Conservation (phyloP, 2,113 vertebrate species). For the Telmatochromis brachygnathus region DNA sequence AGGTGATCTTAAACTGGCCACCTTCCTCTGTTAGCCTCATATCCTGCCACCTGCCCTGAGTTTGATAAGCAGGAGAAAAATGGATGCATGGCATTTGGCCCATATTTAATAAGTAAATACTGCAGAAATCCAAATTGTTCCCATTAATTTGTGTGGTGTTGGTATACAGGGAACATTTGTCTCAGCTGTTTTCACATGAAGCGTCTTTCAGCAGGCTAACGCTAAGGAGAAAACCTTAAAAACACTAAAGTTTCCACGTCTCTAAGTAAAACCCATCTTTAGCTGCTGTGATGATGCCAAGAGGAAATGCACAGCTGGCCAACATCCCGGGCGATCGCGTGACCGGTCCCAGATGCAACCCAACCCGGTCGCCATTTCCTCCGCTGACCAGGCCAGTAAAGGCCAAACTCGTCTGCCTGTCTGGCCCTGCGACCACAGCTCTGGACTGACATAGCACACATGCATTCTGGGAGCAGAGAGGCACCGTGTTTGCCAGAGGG, state of each 20-base stretch:
- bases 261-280: not conserved
- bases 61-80: not conserved
- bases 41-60: not conserved
- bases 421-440: slow-evolving; percentile 52
- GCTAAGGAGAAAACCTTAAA: not conserved
- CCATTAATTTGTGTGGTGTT: not conserved
- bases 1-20: not conserved
- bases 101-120: not conserved
- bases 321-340: not conserved
- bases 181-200: not conserved
- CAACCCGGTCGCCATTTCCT: not conserved
- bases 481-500: slow-evolving; percentile 17
- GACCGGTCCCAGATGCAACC: not conserved
- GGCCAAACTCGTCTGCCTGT: slow-evolving; percentile 19
- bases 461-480: not conserved
- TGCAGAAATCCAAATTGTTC: not conserved
- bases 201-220: not conserved
- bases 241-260: not conserved
- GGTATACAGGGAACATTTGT: not conserved
- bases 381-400: not conserved
- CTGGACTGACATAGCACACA: not conserved
- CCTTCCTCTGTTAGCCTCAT: not conserved
- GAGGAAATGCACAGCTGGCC: not conserved
- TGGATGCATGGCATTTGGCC: not conserved
- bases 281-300: not conserved